phyloP scores from a whole-genome alignment of 2,113 vertebrate species.

The Paradisaea rubra region DNA sequence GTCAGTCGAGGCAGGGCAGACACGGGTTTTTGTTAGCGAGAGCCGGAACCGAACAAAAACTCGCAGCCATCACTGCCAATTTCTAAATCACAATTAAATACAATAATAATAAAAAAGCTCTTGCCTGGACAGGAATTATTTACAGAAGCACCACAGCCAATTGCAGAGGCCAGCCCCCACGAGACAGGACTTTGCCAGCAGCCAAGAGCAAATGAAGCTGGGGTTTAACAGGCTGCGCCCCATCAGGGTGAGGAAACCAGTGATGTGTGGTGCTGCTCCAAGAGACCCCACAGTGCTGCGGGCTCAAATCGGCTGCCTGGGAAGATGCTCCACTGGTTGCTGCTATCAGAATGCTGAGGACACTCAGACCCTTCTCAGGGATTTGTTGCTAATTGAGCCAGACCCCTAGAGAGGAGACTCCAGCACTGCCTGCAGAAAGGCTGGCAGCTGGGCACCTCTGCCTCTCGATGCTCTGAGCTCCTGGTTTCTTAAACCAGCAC shows the following conservation, averaged over 20 bases:
- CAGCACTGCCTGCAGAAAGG: neutral
- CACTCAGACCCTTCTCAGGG: neutral
- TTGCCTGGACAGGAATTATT: neutral
- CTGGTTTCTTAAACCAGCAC: neutral
- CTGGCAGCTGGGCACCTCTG: neutral
- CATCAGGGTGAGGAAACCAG: neutral
- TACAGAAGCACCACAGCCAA: neutral
- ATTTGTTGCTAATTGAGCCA: neutral
- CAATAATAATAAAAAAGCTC: neutral
- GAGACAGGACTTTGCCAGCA: neutral
- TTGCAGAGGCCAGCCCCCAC: neutral
- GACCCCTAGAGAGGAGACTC: neutral
- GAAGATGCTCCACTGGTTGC: neutral
- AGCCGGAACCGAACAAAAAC: neutral
- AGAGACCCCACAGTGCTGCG: neutral
- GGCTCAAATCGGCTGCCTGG: neutral
- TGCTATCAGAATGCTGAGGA: neutral
- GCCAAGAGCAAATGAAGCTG: fast-evolving
- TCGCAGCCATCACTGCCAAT: neutral
- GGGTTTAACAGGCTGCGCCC: neutral
- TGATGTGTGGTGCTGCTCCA: fast-evolving
- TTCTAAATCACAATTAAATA: neutral
- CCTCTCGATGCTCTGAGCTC: fast-evolving
- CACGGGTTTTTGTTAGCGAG: fast-evolving
- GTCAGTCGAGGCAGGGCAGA: neutral